Evolutionary conservation across 2,888 invertebrate species (phyloP).

Genomic region (Folsomia manolachei): DNA sequence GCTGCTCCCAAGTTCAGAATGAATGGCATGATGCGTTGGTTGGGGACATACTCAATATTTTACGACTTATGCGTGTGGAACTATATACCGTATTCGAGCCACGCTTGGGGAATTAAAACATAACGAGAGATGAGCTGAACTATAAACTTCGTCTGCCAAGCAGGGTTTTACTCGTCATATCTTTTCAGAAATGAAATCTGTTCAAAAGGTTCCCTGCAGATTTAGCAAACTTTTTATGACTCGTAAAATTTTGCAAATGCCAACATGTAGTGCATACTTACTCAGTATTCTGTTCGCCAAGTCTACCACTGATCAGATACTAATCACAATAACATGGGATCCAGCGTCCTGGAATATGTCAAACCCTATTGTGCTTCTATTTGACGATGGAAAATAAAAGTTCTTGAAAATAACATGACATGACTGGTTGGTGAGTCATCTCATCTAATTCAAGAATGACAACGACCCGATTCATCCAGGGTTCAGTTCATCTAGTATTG

Average conservation of each 20-base stretch:
- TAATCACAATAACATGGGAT: not conserved
- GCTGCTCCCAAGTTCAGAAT: no score
- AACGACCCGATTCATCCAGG: no score
- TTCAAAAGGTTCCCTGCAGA: conserved; percentile 25
- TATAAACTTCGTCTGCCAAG: no score
- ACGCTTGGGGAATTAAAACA: not conserved
- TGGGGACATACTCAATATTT: not conserved
- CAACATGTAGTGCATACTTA: no score
- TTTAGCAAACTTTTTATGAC: conserved; percentile 43
- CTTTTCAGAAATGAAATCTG: conserved; percentile 15
- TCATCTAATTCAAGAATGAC: no score
- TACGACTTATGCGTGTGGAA: not conserved
- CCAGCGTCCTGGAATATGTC: not conserved
- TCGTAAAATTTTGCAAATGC: conserved; percentile 42
- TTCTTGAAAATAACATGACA: not conserved
- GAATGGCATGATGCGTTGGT: no score
- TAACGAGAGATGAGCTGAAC: not conserved
- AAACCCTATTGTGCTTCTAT: not conserved
- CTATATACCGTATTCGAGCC: not conserved
- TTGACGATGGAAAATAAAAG: no score
- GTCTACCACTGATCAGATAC: not conserved
- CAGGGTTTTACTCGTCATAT: not conserved
- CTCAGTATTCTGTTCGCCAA: no score
- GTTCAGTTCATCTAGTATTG: no score
- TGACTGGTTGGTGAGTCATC: conserved; percentile 17